Evolutionary conservation across 2,113 vertebrate species (phyloP).

Genomic region (Amphiprion ocellaris): DNA sequence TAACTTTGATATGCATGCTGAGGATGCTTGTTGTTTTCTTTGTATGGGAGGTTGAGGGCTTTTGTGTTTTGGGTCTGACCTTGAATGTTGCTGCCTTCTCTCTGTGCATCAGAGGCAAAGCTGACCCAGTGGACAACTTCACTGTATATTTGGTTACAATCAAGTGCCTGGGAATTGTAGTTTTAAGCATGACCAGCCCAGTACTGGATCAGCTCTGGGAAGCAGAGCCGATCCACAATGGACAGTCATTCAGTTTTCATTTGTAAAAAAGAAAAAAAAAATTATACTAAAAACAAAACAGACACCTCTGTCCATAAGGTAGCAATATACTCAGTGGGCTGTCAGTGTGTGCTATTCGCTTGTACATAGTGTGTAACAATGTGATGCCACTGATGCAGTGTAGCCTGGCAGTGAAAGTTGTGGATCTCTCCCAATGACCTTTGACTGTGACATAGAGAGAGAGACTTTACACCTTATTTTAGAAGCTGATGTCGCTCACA

Average conservation of each 20-base stretch:
- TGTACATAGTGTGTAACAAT: slow-evolving; percentile 61
- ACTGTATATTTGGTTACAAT: slow-evolving; percentile 78
- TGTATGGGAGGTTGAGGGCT: slow-evolving; percentile 46
- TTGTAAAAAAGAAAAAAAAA: slow-evolving; percentile 47
- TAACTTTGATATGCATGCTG: slow-evolving; percentile 78
- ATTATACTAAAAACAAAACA: slow-evolving; percentile 18
- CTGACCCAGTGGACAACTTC: slow-evolving; percentile 70
- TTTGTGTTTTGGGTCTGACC: slow-evolving; percentile 56
- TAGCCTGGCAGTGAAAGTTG: slow-evolving; percentile 55
- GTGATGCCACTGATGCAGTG: slow-evolving; percentile 43
- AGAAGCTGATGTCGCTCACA: slow-evolving; percentile 57
- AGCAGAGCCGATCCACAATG: slow-evolving; percentile 19
- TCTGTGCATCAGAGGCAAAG: slow-evolving; percentile 67
- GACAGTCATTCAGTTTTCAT: slow-evolving; percentile 35
- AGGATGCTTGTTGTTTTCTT: slow-evolving; percentile 67
- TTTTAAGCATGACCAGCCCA: slow-evolving; percentile 57
- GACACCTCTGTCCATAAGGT: slow-evolving; percentile 71
- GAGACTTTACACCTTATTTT: slow-evolving; percentile 74
- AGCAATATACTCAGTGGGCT: slow-evolving; percentile 65
- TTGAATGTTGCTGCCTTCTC: slow-evolving; percentile 75
- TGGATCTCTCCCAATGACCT: slow-evolving; percentile 80
- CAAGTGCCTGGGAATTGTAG: slow-evolving; percentile 84
- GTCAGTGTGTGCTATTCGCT: slow-evolving; percentile 42
- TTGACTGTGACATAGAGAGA: slow-evolving; percentile 83
- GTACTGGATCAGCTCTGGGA: slow-evolving; percentile 26